Evolutionary conservation across 2,888 invertebrate species (phyloP).

Genomic region (Drosophila nigricruria): DNA sequence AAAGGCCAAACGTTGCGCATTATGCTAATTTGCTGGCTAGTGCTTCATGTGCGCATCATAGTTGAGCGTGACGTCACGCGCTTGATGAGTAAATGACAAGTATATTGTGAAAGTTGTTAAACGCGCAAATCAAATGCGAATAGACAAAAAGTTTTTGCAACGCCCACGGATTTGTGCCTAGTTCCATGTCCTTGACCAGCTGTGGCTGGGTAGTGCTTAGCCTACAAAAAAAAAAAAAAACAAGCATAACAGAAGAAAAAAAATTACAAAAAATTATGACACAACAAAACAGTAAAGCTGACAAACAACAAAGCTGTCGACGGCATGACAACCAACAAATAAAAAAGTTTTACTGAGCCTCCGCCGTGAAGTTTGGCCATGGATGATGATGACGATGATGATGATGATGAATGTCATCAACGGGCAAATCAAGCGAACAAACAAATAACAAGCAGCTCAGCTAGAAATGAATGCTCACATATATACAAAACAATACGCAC

Average conservation of each 20-base stretch:
- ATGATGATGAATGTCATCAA: constrained; percentile 59
- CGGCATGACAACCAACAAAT: constrained; percentile 51
- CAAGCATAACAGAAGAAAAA: neutral
- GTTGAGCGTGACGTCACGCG: constrained; percentile 52
- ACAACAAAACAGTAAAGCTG: constrained; percentile 59
- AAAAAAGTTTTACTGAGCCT: constrained; percentile 52
- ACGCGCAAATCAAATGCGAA: constrained; percentile 28
- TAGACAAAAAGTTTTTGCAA: constrained; percentile 15
- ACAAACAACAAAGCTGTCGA: constrained; percentile 44
- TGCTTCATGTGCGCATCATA: constrained; percentile 30
- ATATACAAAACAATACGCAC: constrained; percentile 41
- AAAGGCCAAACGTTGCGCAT: constrained; percentile 38
- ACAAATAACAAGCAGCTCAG: constrained; percentile 55
- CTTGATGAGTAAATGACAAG: constrained; percentile 49
- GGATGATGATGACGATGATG: constrained; percentile 30
- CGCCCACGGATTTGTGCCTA: constrained; percentile 20
- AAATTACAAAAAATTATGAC: constrained; percentile 43
- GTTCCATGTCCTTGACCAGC: constrained; percentile 26
- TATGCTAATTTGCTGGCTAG: constrained; percentile 60
- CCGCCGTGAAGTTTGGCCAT: constrained; percentile 29
- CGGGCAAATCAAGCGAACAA: constrained; percentile 67
- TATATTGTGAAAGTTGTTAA: constrained; percentile 52
- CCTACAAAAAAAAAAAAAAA: constrained; percentile 17
- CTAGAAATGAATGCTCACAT: constrained; percentile 56
- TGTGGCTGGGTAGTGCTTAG: constrained; percentile 5